Percentiles rank a stretch among this genome's conserved stretches.
phyloP scores from a whole-genome alignment of 2,797 vertebrate species.

The Merluccius polli region DNA sequence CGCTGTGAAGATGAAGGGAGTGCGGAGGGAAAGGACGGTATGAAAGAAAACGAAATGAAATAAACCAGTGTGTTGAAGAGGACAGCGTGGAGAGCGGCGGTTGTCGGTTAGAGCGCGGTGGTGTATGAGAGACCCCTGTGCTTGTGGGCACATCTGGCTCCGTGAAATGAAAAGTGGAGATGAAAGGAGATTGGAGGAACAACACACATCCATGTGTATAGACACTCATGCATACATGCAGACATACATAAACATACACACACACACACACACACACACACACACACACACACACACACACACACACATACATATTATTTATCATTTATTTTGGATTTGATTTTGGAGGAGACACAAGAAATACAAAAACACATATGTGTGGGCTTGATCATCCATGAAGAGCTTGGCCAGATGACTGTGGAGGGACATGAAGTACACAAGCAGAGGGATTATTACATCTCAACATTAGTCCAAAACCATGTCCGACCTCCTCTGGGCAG shows the following conservation, averaged over 20 bases:
- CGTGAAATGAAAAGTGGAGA: too few species aligned
- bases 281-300: constrained; percentile 1
- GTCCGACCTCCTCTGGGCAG: too few species aligned
- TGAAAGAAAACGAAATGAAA: neutral
- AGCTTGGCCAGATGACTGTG: too few species aligned
- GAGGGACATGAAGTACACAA: too few species aligned
- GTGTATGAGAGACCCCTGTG: neutral
- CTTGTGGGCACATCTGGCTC: neutral
- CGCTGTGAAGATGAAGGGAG: neutral
- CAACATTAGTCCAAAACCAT: too few species aligned
- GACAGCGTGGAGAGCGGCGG: neutral
- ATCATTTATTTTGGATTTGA: neutral
- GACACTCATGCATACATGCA: neutral
- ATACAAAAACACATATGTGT: neutral
- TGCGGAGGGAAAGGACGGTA: neutral
- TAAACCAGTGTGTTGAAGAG: neutral
- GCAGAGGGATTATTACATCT: too few species aligned
- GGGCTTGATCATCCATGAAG: neutral
- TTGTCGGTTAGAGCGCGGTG: too few species aligned
- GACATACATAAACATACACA: neutral
- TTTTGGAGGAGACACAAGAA: neutral
- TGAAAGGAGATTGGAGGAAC: neutral
- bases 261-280: neutral
- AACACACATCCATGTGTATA: neutral
- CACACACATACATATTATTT: neutral